Evolutionary conservation across 2,113 vertebrate species (phyloP).

Genomic region (Sarotherodon lohbergeri): DNA sequence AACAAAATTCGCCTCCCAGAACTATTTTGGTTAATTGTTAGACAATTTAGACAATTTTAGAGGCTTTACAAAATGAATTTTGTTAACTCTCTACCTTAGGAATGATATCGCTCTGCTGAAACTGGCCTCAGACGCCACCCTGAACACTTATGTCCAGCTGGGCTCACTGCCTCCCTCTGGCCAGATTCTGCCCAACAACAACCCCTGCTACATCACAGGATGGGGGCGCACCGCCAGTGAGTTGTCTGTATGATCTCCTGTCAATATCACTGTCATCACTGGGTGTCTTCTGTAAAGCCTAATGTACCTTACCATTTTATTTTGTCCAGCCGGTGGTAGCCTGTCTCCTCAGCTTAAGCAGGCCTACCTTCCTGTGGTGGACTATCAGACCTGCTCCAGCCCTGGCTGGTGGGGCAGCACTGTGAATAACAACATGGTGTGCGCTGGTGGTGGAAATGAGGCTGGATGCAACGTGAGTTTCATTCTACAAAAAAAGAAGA

Average conservation of each 20-base stretch:
- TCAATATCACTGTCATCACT: not conserved
- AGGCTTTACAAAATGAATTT: not conserved
- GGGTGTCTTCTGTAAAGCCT: not conserved
- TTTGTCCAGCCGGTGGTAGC: constrained; percentile 69
- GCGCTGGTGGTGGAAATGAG: constrained; percentile 72
- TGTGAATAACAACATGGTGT: constrained; percentile 80
- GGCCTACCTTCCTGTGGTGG: constrained; percentile 75
- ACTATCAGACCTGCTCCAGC: constrained; percentile 68
- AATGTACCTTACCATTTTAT: not conserved
- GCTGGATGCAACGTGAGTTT: constrained; percentile 78
- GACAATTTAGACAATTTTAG: not conserved
- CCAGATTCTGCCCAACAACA: constrained; percentile 72
- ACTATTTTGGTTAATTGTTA: not conserved
- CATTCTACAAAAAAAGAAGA: not conserved
- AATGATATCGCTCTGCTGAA: constrained; percentile 73
- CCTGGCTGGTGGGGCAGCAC: constrained; percentile 76
- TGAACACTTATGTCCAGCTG: constrained; percentile 79
- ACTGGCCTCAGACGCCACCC: constrained; percentile 54
- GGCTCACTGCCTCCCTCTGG: constrained; percentile 69
- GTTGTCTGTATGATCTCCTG: not conserved
- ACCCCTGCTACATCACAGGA: constrained; percentile 81
- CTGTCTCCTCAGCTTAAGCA: constrained; percentile 74
- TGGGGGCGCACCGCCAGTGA: constrained; percentile 83
- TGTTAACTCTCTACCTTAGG: constrained; percentile 4
- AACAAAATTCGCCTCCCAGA: not conserved